Evolutionary conservation across 2,797 vertebrate species (phyloP).

Genomic region (Pseudomugil tenellus): DNA sequence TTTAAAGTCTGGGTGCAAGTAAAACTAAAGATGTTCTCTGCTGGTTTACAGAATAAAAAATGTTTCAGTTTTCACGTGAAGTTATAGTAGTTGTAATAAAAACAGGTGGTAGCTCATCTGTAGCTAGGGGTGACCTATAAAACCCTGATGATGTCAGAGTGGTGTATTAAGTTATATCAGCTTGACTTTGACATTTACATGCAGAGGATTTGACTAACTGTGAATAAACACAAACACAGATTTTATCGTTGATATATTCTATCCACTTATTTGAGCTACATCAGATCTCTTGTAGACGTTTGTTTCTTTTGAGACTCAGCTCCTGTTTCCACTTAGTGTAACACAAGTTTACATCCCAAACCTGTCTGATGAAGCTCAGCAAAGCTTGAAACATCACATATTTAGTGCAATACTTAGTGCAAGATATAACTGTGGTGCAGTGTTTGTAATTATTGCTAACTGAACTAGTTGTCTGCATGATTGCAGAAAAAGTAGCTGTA

Average conservation of each 20-base stretch:
- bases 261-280: neutral
- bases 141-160: constrained; percentile 14
- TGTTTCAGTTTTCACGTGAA: neutral
- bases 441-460: neutral
- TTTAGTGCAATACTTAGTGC: neutral
- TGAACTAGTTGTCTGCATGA: neutral
- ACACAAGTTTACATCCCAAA: neutral
- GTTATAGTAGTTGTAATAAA: neutral
- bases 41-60: neutral
- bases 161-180: constrained; percentile 3
- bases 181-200: neutral
- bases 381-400: neutral
- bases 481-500: neutral
- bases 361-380: neutral
- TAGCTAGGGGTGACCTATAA: neutral
- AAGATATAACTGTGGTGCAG: neutral
- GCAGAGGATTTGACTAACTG: constrained; percentile 9
- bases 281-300: neutral
- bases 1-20: neutral
- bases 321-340: neutral
- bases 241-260: neutral
- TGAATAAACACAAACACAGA: neutral
- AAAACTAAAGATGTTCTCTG: neutral
- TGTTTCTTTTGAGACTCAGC: neutral
- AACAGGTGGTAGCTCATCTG: neutral